These are phyloP conservation scores for Kuschelorhynchus macadamiae DNA, from an alignment of 2,888 invertebrate species.

Conservation along the genomic window DNA sequence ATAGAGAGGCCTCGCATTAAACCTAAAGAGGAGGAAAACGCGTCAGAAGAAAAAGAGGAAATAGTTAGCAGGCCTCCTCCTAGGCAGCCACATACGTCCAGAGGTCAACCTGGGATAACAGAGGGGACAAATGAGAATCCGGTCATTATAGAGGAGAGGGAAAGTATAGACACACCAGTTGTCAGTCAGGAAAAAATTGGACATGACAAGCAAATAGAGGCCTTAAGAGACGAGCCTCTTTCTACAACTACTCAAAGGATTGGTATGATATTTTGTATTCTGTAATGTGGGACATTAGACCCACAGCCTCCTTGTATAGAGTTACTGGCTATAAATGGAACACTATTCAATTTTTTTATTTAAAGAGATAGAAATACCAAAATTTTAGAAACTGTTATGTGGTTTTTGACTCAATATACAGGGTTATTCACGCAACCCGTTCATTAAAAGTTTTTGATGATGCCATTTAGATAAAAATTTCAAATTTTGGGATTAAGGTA, in stretches of 20 bases:
- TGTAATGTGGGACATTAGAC: too few species aligned
- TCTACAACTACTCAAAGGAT: slow-evolving; percentile 30
- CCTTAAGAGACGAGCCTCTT: neutral
- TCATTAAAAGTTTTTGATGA: too few species aligned
- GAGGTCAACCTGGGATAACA: slow-evolving; percentile 54
- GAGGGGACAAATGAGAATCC: slow-evolving; percentile 34
- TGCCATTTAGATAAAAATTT: too few species aligned
- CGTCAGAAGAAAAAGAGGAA: slow-evolving; percentile 5
- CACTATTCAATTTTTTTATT: too few species aligned
- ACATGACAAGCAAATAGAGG: slow-evolving; percentile 3
- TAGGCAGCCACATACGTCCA: neutral
- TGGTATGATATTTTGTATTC: too few species aligned
- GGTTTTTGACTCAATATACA: too few species aligned
- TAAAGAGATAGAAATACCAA: too few species aligned
- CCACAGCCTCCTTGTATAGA: too few species aligned
- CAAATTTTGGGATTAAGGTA: too few species aligned
- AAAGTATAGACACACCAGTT: slow-evolving; percentile 18
- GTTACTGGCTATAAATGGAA: too few species aligned
- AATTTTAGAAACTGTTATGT: too few species aligned
- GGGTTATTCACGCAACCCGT: too few species aligned
- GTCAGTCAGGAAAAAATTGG: slow-evolving; percentile 11
- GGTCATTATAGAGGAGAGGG: slow-evolving; percentile 36
- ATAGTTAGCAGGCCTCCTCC: neutral
- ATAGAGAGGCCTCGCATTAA: slow-evolving; percentile 60
- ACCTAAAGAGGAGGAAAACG: neutral